Conservation (phyloP, 2,797 vertebrate species). For the Mormyrops boulengeri region DNA sequence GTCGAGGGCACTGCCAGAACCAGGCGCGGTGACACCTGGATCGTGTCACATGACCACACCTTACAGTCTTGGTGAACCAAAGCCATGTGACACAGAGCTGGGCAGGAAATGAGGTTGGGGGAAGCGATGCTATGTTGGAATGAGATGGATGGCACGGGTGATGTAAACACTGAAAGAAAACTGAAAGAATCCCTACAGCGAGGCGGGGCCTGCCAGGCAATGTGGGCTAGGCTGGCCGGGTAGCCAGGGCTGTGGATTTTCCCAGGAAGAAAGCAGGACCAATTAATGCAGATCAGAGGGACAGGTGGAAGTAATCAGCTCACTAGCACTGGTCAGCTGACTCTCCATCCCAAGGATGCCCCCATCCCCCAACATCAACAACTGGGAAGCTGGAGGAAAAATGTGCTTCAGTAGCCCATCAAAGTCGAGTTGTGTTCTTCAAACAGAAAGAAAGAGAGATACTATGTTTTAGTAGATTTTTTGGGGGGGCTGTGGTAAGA, state of each 20-base stretch:
- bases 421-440: neutral
- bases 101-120: neutral
- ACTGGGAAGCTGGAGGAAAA: neutral
- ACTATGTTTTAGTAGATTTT: neutral
- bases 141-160: neutral
- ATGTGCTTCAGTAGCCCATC: neutral
- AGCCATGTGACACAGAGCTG: neutral
- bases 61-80: neutral
- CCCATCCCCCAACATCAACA: conserved; percentile 38
- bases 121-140: neutral
- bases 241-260: neutral
- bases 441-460: neutral
- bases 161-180: neutral
- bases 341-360: conserved; percentile 33
- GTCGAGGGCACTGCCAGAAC: neutral
- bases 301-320: conserved; percentile 43
- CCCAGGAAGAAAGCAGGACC: neutral
- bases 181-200: neutral
- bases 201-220: neutral
- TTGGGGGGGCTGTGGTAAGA: neutral
- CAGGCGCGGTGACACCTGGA: neutral
- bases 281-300: neutral
- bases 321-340: conserved; percentile 47
- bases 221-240: neutral
- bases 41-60: neutral